Evolutionary conservation across 2,888 invertebrate genomes (phyloP).

Genomic region (Horisme vitalbata): DNA sequence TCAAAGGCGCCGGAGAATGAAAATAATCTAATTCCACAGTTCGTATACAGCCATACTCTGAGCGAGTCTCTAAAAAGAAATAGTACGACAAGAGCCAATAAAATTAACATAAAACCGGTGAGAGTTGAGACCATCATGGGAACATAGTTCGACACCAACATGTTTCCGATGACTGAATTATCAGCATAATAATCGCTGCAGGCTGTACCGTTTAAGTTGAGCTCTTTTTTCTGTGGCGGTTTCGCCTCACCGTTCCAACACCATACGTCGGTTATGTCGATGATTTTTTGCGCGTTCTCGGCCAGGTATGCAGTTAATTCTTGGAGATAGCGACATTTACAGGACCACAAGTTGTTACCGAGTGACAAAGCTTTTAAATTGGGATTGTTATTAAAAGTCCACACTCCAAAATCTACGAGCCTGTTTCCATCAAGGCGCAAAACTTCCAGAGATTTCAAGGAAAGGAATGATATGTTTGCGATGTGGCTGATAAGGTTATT

Average conservation of each 20-base stretch:
- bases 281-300: conserved; percentile 90
- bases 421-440: conserved; percentile 93
- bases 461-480: conserved; percentile 90
- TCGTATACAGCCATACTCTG: conserved; percentile 93
- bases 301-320: conserved; percentile 92
- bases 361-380: conserved; percentile 89
- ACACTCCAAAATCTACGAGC: conserved; percentile 90
- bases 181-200: conserved; percentile 94
- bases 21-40: conserved; percentile 92
- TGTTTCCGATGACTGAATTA: conserved; percentile 91
- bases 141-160: conserved; percentile 92
- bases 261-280: conserved; percentile 90
- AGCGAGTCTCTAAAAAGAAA: conserved; percentile 94
- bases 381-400: conserved; percentile 87
- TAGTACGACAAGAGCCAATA: conserved; percentile 89
- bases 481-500: conserved; percentile 92
- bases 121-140: conserved; percentile 92
- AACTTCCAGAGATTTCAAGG: conserved; percentile 89
- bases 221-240: conserved; percentile 89
- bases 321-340: conserved; percentile 94
- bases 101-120: conserved; percentile 89
- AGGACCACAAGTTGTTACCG: conserved; percentile 94
- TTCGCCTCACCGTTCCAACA: conserved; percentile 90
- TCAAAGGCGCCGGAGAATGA: conserved; percentile 87
- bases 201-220: conserved; percentile 92